A percentile compares a stretch with the other conserved stretches of the same genome.
These are phyloP conservation scores for Poecile atricapillus DNA, from an alignment of 2,113 vertebrate species.

Conservation along the genomic window DNA sequence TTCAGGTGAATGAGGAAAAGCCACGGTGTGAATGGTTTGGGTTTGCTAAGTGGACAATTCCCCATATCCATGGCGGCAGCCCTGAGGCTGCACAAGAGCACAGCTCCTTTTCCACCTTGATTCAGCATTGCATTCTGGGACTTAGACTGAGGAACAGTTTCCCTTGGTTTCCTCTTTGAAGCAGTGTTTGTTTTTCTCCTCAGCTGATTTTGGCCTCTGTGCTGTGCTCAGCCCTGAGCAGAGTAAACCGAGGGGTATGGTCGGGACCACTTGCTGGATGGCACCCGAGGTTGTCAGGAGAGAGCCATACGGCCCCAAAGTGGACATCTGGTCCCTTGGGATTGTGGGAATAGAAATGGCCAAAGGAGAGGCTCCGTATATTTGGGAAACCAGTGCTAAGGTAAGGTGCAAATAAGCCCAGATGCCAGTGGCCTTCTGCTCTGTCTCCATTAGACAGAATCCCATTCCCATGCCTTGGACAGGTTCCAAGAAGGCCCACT, in stretches of 20 bases:
- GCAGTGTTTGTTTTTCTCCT: background rate
- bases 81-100: too few species aligned
- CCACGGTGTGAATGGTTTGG: background rate
- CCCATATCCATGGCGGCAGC: too few species aligned
- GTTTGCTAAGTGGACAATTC: background rate
- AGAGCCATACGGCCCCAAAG: background rate
- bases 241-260: fast-evolving
- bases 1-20: background rate
- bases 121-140: too few species aligned
- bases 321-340: background rate
- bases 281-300: background rate
- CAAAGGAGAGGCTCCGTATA: background rate
- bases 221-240: background rate
- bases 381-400: too few species aligned
- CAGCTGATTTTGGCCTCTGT: background rate
- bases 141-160: too few species aligned
- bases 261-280: background rate
- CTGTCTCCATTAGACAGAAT: too few species aligned
- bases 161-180: too few species aligned
- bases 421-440: too few species aligned
- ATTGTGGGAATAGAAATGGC: background rate
- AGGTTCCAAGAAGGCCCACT: too few species aligned
- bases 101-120: too few species aligned
- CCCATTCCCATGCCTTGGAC: too few species aligned
- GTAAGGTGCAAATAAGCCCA: too few species aligned